Conservation (phyloP, 35 echinoderm and acorn worm genomes). For the Anneissia japonica region DNA sequence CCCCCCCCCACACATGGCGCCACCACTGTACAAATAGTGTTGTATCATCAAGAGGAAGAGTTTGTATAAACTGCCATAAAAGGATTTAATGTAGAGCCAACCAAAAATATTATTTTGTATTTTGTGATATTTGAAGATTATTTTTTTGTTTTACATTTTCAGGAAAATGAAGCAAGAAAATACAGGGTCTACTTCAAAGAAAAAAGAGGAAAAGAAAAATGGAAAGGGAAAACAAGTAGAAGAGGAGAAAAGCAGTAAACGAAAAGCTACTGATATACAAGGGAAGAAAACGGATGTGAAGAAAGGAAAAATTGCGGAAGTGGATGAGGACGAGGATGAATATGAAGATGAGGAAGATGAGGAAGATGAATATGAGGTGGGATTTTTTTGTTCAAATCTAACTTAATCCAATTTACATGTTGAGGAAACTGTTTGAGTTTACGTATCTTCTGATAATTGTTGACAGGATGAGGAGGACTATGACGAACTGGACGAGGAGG, state of each 20-base stretch:
- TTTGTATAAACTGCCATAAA: no score
- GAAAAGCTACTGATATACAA: conserved; percentile 1
- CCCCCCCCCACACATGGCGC: no score
- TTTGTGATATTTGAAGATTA: no score
- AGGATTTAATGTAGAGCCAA: background rate
- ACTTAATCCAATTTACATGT: no score
- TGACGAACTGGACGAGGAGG: conserved; percentile 49
- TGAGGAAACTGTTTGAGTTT: background rate
- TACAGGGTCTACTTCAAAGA: background rate
- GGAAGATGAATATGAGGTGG: conserved; percentile 4
- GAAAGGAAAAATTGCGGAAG: conserved; percentile 10
- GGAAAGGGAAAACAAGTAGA: background rate
- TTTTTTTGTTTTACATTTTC: background rate
- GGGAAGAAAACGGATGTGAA: background rate
- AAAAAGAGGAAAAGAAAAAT: conserved; percentile 10
- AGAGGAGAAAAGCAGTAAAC: conserved; percentile 5
- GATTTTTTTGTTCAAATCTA: background rate
- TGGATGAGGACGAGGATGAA: conserved; percentile 18
- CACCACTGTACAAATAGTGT: no score
- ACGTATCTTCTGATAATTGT: background rate
- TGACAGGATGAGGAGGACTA: conserved; percentile 32
- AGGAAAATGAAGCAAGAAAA: background rate
- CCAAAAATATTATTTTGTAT: background rate
- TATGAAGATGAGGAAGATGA: conserved; percentile 24
- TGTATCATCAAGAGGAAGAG: no score